Evolutionary conservation across 2,113 vertebrate genomes (phyloP).

Genomic region (Stigmatopora nigra): DNA sequence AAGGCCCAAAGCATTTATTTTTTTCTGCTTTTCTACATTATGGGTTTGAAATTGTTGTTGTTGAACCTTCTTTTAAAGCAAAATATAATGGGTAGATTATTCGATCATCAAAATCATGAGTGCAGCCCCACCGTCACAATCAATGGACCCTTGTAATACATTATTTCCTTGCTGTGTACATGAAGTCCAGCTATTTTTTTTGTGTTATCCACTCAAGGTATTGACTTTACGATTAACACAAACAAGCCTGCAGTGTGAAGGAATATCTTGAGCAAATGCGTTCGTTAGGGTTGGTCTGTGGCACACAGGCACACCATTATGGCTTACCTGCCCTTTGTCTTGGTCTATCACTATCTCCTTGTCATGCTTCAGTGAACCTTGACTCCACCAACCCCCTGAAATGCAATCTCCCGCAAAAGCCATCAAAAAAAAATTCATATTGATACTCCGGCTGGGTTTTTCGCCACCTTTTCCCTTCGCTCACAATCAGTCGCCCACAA

Average conservation of each 20-base stretch:
- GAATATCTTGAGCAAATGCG: background rate
- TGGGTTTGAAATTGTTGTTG: no score
- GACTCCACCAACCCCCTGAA: slow-evolving; percentile 44
- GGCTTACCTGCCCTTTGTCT: slow-evolving; percentile 30
- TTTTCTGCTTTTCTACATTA: no score
- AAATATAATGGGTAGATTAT: no score
- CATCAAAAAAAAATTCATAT: slow-evolving; percentile 69
- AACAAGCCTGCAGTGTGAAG: background rate
- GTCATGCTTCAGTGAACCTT: slow-evolving; percentile 43
- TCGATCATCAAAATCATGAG: no score
- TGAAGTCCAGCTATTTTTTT: background rate
- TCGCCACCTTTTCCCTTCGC: slow-evolving; percentile 39
- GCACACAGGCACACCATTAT: slow-evolving; percentile 28
- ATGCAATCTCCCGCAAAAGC: slow-evolving; percentile 62
- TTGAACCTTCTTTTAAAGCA: no score
- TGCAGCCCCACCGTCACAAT: no score
- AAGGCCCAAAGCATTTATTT: no score
- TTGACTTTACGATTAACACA: background rate
- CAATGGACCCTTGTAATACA: no score
- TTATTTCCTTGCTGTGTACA: background rate
- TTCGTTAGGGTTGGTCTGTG: slow-evolving; percentile 3
- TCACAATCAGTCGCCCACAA: slow-evolving; percentile 42
- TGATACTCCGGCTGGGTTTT: slow-evolving; percentile 51
- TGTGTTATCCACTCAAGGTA: background rate
- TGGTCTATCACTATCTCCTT: slow-evolving; percentile 16